Percentiles rank a stretch among this genome's conserved stretches.
Conservation (phyloP, 2,797 vertebrate species). For the Australoheros facetus region DNA sequence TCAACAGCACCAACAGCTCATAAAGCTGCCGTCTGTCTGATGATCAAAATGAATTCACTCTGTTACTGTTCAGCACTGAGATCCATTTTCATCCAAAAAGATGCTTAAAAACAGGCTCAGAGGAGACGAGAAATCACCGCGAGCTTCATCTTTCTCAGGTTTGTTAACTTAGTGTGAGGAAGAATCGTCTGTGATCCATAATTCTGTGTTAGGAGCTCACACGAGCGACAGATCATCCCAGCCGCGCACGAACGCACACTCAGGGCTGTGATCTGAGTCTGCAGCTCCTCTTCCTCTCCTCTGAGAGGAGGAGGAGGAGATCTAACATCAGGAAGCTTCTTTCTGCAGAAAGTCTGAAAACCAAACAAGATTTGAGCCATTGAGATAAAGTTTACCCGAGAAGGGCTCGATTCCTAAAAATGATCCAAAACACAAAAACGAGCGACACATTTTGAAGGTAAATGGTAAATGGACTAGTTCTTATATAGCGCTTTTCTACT, state of each 20-base stretch:
- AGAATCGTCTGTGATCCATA: not conserved
- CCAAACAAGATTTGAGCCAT: not conserved
- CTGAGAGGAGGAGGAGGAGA: not conserved
- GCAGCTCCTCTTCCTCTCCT: not conserved
- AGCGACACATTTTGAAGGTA: accelerated
- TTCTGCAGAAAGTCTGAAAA: not conserved
- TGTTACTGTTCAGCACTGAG: not conserved
- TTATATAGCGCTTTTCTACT: too few species aligned
- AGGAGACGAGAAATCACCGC: too few species aligned
- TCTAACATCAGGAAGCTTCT: not conserved
- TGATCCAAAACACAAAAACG: not conserved
- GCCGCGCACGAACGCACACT: accelerated
- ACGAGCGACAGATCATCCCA: accelerated
- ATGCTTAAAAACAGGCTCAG: too few species aligned
- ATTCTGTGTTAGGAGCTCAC: not conserved
- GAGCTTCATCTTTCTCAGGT: not conserved
- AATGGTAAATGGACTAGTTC: too few species aligned
- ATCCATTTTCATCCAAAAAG: accelerated
- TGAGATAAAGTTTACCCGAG: too few species aligned
- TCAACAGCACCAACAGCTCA: too few species aligned
- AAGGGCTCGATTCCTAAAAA: too few species aligned
- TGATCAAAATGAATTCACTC: not conserved
- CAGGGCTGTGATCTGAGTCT: accelerated
- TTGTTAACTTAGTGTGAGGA: not conserved
- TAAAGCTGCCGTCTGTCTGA: too few species aligned